Evolutionary conservation across 2,888 invertebrate species (phyloP).

Genomic region (Cheilosia vernalis): DNA sequence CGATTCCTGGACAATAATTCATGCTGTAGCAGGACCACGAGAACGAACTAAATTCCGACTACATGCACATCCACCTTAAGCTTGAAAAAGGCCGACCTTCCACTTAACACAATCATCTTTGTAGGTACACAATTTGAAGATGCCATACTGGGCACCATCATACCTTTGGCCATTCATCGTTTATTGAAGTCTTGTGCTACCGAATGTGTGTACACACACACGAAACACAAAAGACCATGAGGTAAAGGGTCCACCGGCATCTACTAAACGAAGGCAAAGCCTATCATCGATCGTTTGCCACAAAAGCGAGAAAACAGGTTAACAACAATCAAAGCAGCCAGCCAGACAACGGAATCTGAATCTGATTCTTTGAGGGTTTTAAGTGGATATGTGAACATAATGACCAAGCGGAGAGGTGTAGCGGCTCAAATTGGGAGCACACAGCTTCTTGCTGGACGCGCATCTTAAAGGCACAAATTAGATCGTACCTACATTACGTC

Average conservation of each 20-base stretch:
- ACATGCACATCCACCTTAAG: neutral
- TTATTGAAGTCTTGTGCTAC: conserved; percentile 9
- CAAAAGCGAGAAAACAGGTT: conserved; percentile 29
- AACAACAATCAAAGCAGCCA: conserved; percentile 10
- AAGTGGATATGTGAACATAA: conserved; percentile 4
- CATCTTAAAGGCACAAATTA: conserved; percentile 21
- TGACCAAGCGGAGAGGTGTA: neutral
- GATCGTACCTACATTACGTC: conserved; percentile 22
- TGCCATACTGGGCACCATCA: neutral
- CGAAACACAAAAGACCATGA: conserved; percentile 10
- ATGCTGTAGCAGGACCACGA: too few relatives aligned
- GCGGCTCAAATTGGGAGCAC: conserved; percentile 18
- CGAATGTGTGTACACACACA: conserved; percentile 4
- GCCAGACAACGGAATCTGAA: conserved; percentile 26
- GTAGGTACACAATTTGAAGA: neutral
- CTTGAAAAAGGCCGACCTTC: neutral
- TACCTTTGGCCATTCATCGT: conserved; percentile 9
- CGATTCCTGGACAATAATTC: too few relatives aligned
- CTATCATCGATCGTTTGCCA: conserved; percentile 23
- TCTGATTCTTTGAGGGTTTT: neutral
- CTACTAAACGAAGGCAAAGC: neutral
- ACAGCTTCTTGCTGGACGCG: neutral
- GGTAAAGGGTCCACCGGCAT: conserved; percentile 12
- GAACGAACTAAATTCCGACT: neutral
- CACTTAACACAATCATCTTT: neutral